phyloP scores from a whole-genome alignment of 2,113 vertebrate species.

The Choloepus hoffmanni region DNA sequence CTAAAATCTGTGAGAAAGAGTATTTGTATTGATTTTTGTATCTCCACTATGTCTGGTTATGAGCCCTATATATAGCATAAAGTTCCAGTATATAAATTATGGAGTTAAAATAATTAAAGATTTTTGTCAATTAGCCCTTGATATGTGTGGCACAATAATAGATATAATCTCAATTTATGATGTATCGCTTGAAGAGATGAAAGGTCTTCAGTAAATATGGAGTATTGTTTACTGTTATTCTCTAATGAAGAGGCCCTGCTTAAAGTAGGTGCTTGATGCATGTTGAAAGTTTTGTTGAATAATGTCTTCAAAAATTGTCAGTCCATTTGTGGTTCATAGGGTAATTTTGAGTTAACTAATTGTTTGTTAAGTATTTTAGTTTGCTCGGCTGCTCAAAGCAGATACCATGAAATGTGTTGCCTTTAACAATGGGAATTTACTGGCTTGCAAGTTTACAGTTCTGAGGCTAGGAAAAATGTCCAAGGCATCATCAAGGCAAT shows the following conservation, averaged over 20 bases:
- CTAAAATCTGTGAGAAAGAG: neutral
- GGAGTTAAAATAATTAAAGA: neutral
- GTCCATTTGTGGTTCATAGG: neutral
- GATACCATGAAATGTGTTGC: too few species aligned
- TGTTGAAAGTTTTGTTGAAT: neutral
- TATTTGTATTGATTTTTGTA: neutral
- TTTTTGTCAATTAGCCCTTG: neutral
- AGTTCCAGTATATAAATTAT: neutral
- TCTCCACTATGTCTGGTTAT: neutral
- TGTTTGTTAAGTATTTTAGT: neutral
- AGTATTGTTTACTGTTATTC: neutral
- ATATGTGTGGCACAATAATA: neutral
- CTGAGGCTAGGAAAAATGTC: too few species aligned
- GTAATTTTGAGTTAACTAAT: neutral
- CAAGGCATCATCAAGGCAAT: too few species aligned
- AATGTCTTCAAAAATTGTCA: neutral
- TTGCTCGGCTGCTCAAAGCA: too few species aligned
- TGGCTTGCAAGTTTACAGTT: too few species aligned
- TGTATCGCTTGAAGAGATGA: neutral
- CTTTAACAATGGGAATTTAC: too few species aligned
- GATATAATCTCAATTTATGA: neutral
- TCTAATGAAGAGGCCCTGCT: neutral
- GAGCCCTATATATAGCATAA: neutral
- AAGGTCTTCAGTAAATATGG: neutral
- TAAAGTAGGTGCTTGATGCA: neutral